Percentiles rank a stretch among this genome's conserved stretches.
Conservation (phyloP, 2,797 vertebrate species). For the Mormyrops attenuatus region DNA sequence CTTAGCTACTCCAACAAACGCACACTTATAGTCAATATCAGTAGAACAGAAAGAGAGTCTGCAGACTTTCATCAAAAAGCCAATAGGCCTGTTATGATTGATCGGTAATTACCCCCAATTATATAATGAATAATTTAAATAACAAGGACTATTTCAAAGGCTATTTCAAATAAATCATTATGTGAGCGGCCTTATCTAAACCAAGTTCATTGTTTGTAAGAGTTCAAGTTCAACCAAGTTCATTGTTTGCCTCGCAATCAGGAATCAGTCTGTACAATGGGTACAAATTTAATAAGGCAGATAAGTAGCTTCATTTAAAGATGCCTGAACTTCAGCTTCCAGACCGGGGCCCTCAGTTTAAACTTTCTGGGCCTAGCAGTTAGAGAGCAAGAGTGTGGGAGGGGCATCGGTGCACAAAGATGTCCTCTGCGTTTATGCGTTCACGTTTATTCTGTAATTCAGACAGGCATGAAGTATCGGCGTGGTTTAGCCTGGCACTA, state of each 20-base stretch:
- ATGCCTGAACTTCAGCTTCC: background rate
- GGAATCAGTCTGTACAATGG: background rate
- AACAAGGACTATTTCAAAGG: background rate
- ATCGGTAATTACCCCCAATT: background rate
- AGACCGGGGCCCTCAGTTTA: background rate
- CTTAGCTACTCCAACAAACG: background rate
- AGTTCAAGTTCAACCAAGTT: too few species aligned
- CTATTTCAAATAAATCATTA: constrained; percentile 1
- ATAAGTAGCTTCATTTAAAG: background rate
- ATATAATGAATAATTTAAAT: background rate
- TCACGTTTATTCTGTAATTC: background rate
- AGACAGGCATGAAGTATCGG: background rate
- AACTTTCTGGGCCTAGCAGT: background rate
- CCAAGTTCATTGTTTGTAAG: background rate
- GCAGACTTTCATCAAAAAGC: background rate
- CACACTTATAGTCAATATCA: background rate
- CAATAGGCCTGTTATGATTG: background rate
- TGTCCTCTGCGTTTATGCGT: background rate
- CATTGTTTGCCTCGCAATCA: background rate
- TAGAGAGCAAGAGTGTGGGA: background rate
- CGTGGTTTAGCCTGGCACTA: too few species aligned
- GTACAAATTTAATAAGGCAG: background rate
- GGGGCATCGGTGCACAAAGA: background rate
- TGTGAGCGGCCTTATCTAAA: background rate
- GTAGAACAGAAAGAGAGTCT: background rate